Evolutionary conservation across 2,113 vertebrate species (phyloP).

Genomic region (Antechinus stuartii): DNA sequence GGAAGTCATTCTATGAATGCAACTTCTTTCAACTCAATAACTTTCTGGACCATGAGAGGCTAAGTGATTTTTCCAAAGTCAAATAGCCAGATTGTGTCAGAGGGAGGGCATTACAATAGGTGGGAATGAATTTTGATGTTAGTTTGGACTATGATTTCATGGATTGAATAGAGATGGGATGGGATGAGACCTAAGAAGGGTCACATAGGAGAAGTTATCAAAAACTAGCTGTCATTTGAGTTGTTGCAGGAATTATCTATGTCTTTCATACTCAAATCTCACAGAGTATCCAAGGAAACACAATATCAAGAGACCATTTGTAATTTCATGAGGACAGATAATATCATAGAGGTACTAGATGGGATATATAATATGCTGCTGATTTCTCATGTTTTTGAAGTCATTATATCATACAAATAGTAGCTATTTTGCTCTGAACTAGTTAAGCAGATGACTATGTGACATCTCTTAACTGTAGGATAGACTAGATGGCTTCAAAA

Average conservation of each 20-base stretch:
- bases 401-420: not conserved
- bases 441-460: not conserved
- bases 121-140: not conserved
- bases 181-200: not conserved
- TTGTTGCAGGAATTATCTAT: not conserved
- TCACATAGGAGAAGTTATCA: not conserved
- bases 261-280: not conserved
- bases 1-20: not conserved
- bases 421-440: not conserved
- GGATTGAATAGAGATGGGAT: not conserved
- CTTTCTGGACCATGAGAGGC: not conserved
- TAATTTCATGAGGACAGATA: not conserved
- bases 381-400: not conserved
- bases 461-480: not conserved
- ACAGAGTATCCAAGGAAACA: not conserved
- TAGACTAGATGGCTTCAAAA: not conserved
- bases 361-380: no score
- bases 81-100: not conserved
- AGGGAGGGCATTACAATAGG: not conserved
- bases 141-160: not conserved
- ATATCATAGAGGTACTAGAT: not conserved
- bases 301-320: not conserved
- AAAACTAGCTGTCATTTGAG: not conserved
- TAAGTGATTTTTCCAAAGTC: not conserved
- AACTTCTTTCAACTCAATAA: not conserved